phyloP scores from a whole-genome alignment of 2,797 vertebrate species.

The Silurus aristotelis region DNA sequence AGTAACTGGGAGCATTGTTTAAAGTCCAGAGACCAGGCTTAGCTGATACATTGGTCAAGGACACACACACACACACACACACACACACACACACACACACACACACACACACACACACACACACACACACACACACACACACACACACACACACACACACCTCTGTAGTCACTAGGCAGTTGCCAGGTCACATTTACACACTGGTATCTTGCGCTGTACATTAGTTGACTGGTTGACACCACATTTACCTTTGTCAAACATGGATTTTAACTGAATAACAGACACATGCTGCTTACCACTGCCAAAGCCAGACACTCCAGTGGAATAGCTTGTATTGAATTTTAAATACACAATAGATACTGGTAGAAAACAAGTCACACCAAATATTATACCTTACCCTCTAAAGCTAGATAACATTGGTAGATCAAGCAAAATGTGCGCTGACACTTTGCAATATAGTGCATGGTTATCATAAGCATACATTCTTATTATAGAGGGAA shows the following conservation, averaged over 20 bases:
- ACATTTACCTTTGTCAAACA: background rate
- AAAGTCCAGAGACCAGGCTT: conserved; percentile 30
- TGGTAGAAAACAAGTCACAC: background rate
- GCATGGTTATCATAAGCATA: background rate
- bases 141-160: conserved; percentile 6
- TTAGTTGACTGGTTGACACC: background rate
- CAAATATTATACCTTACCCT: background rate
- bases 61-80: conserved; percentile 1
- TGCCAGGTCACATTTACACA: conserved; percentile 13
- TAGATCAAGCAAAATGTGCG: background rate
- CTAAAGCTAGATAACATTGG: background rate
- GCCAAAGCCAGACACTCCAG: background rate
- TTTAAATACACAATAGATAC: background rate
- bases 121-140: conserved; percentile 2
- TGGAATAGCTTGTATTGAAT: background rate
- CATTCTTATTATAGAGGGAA: background rate
- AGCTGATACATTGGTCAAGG: conserved; percentile 42
- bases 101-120: conserved; percentile 1
- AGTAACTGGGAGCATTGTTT: conserved; percentile 37
- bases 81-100: no score
- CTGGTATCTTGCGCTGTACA: background rate
- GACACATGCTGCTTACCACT: background rate
- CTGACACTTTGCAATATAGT: background rate
- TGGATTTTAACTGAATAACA: background rate
- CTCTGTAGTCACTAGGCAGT: conserved; percentile 5